Evolutionary conservation across 64 coral and sea anemone genomes (phyloP).

Genomic region (Montipora capricornis): DNA sequence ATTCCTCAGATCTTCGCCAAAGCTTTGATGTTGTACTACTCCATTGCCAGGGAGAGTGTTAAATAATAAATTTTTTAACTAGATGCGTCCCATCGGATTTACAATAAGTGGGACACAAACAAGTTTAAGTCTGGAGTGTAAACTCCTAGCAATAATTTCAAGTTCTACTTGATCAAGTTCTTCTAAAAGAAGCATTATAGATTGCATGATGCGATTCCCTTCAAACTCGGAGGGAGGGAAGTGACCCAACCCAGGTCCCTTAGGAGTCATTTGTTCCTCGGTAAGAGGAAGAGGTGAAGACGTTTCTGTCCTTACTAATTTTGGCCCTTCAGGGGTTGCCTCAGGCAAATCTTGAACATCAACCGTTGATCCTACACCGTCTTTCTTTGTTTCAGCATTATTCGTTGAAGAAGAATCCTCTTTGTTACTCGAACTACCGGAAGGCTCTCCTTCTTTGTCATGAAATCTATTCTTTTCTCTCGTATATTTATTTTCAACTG

Average conservation of each 20-base stretch:
- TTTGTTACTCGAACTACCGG: neutral
- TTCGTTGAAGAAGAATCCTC: neutral
- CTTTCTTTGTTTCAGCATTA: slow-evolving; percentile 1
- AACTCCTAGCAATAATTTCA: slow-evolving; percentile 85
- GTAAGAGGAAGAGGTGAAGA: slow-evolving; percentile 85
- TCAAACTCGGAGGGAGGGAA: slow-evolving; percentile 34
- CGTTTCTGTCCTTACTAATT: slow-evolving; percentile 27
- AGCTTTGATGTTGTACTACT: no score
- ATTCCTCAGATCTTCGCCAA: no score
- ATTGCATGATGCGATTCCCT: slow-evolving; percentile 75
- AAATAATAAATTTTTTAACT: neutral
- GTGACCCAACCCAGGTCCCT: slow-evolving; percentile 21
- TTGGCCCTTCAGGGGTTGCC: slow-evolving; percentile 42
- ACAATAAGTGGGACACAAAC: slow-evolving; percentile 91
- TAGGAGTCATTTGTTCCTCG: slow-evolving; percentile 77
- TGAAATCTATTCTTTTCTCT: slow-evolving; percentile 37
- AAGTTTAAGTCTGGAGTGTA: slow-evolving; percentile 87
- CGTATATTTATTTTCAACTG: slow-evolving; percentile 74
- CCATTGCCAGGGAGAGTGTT: neutral
- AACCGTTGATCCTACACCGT: neutral
- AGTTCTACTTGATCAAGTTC: slow-evolving; percentile 94
- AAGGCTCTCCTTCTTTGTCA: neutral
- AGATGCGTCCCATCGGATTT: slow-evolving; percentile 81
- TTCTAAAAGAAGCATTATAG: slow-evolving; percentile 89
- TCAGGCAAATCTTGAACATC: neutral